These are phyloP conservation scores for Catotricha subobsoleta DNA, from an alignment of 2,888 invertebrate genomes.

Conservation along the genomic window DNA sequence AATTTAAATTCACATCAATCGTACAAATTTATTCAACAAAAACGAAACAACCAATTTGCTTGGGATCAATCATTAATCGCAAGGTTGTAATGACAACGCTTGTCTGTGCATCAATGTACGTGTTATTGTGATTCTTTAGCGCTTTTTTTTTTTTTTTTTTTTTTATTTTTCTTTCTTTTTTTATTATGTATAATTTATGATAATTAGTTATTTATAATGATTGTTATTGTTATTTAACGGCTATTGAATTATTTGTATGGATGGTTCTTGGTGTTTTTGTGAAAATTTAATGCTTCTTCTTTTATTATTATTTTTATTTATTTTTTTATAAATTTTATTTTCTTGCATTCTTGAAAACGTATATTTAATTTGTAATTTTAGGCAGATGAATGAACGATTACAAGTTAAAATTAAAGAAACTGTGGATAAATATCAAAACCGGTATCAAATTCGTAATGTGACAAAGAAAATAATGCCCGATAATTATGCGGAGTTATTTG, in stretches of 20 bases:
- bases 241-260: no score
- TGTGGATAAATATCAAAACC: slow-evolving; percentile 1
- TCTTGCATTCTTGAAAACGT: neutral
- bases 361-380: neutral
- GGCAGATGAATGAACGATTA: neutral
- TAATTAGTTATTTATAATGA: neutral
- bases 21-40: slow-evolving; percentile 3
- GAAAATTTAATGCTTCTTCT: no score
- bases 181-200: neutral
- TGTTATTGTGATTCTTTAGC: neutral
- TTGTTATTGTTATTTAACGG: no score
- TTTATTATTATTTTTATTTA: no score
- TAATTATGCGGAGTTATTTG: neutral
- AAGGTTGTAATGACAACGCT: slow-evolving; percentile 5
- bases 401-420: slow-evolving; percentile 3
- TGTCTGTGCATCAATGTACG: slow-evolving; percentile 5
- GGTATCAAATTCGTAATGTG: slow-evolving; percentile 3
- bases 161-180: neutral
- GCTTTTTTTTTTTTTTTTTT: neutral
- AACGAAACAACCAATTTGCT: neutral
- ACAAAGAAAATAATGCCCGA: neutral
- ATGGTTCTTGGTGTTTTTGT: no score
- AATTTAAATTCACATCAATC: neutral
- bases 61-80: slow-evolving; percentile 3
- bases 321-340: neutral